Percentiles rank a stretch among this genome's conserved stretches.
phyloP scores from a whole-genome alignment of 2,797 vertebrate species.

The Bothrops alternatus region DNA sequence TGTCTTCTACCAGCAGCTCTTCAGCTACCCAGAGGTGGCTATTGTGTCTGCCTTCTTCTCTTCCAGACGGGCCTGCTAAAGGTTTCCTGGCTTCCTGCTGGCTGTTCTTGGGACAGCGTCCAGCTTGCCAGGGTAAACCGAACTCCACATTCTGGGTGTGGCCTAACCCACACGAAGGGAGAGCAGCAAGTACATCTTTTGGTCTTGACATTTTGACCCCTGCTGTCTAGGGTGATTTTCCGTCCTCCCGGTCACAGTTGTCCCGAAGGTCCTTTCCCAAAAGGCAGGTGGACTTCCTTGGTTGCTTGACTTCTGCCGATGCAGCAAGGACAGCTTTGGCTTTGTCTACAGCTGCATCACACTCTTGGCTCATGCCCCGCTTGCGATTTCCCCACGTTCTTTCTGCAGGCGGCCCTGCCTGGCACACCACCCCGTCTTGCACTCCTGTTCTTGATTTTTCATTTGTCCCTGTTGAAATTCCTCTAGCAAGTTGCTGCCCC shows the following conservation, averaged over 20 bases:
- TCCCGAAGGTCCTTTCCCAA: neutral
- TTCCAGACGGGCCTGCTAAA: neutral
- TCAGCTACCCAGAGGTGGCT: neutral
- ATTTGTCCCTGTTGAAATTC: neutral
- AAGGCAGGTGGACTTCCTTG: neutral
- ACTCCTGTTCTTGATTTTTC: neutral
- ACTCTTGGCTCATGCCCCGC: neutral
- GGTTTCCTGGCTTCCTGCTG: neutral
- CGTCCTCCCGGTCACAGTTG: accelerated
- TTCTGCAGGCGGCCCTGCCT: neutral
- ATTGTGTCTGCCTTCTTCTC: neutral
- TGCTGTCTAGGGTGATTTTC: neutral
- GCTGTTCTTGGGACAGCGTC: neutral
- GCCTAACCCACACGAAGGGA: neutral
- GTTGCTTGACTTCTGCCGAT: neutral
- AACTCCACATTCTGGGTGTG: neutral
- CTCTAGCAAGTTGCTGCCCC: neutral
- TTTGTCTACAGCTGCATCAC: neutral
- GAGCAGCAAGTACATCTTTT: neutral
- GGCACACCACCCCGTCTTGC: neutral
- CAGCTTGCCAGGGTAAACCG: neutral
- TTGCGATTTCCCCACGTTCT: neutral
- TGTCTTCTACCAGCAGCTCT: neutral
- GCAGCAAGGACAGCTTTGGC: neutral
- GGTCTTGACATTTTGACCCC: neutral